Base-by-base conservation (phyloP, 2,797 vertebrate genomes). In the Crenuchus spilurus region DNA sequence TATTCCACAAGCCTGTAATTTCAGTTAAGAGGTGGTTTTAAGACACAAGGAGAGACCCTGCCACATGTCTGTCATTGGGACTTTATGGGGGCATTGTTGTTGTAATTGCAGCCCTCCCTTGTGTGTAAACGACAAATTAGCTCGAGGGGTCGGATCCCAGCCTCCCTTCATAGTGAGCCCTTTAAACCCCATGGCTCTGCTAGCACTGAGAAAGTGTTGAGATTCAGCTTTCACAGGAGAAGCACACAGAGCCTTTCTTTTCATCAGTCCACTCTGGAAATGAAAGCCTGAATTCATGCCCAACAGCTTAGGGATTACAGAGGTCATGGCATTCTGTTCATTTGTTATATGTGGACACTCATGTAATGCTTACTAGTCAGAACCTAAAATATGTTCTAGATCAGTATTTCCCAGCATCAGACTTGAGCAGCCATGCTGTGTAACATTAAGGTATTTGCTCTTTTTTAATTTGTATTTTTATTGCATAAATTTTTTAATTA, bases 1-100 rank as follows among this genome's bases (percentile, higher is more conserved):
- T 63, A 28, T 46, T 44, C 52, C 67, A 60, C 79, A 87, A 82
- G 84, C 83, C 90, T 92, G 85, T 92, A 86, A 93, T 90, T 90
- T 90, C 55, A 83, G 64, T 46, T 79, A 48, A 77, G 68, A 74
- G 80, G 60, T 62, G 60, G 54, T 78, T 75, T 68, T 65, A 70
- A 61, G 73, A 64, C 60, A 64, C 72, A 71, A 30, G 48, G 37
- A 46, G 57, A 52, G 33, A 77, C 28, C 65, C 49, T 69, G 54
- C 65, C 62, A 78, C 64, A 52, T 70, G 74, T 85, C 78, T 78
- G 83, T 84, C 74, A 82, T 63, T 81, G 69, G 70, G 55, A 33
- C 55, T 80, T 72, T 78, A 46, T 16, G 31, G 9, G 70, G 57
- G 35, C 62, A 81, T 69, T 74, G 74, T 75, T 85, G 37, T 18